Evolutionary conservation across 1,140 invertebrate species (phyloP), one percentile per base, ranked within the genome.

Genomic region (Drosophila insularis): DNA sequence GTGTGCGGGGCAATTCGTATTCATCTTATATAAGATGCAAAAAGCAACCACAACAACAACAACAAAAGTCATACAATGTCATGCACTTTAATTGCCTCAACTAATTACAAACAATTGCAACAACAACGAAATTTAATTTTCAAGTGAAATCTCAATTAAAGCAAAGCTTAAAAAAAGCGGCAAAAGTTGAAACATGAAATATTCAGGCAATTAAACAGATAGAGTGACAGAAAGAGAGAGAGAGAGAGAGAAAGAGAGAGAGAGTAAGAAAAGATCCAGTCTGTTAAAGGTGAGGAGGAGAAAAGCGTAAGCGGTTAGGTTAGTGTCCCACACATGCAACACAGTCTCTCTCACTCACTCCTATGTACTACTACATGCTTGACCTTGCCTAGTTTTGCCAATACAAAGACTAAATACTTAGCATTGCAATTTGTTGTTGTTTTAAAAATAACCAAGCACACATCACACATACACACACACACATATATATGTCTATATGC

Each of bases 381-480:
- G 84, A 89, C 84, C 84, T 89, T 89, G 84, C 84, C 74, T 73
- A 69, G 76, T 68, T 78, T 76, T 59, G 62, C 65, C 70, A 68
- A 68, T 68, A 39, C 58, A 27, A 71, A 58, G 14, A 55, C 43
- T 17, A 60, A 19, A 56, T 32, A 69, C 40, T 67, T 46, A 59
- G 43, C 3, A 72, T 72, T 79, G 58, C 63, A 78, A 39, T 66
- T 71, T 61, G 19, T 76, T 78, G 69, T 69, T 74, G 69, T 40
- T 69, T 68, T 87, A 86, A 86, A 86, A 82, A 86, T 86, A 86
- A 86, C 74, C 70, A 87, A 75, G 27, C 50, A 69, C 59, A 78
- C 67, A 27, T 27, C 23, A 71, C 37, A 63, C 13, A 58, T n/a
- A 50, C 23, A 63, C n/a, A 63, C 17, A 65, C 59, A 56, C 39